Evolutionary conservation across 2,888 invertebrate genomes (phyloP), one percentile per base, ranked within the genome.

Genomic region (Tenthredo amoena): DNA sequence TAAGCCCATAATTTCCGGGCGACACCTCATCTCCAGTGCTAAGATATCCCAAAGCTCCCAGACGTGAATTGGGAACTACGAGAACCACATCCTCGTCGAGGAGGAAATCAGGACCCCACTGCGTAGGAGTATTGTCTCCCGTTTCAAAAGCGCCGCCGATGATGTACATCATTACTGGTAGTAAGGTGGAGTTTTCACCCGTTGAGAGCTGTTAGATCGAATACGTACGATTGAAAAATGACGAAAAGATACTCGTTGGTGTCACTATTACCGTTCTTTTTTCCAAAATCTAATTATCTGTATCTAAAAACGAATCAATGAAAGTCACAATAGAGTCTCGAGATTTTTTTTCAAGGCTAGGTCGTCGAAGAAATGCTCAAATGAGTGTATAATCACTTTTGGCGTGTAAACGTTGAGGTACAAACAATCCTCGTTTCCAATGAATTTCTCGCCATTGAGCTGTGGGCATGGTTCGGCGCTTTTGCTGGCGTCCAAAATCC

Each of bases 131-230:
- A 26, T 43, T 40, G 21, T 15, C 6, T 10, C 74, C 74, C 31
- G 0, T 1, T 9, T 43, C 0, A 21, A 7, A 74, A 0, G n/a
- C 4, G 37, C 74, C 74, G 1, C 74, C 74, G 26, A 21, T 21
- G 21, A 47, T 47, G 43, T 4, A 74, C 21, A 74, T n/a, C n/a
- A 74, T 74, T 26, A 74, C 74, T 26, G 74, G 74, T 18, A 74
- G 18, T 12, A 43, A 43, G 1, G 40, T 43, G 7, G 7, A 18
- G n/a, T 74, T n/a, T 12, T 9, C 26, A n/a, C 10, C 9, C 1
- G 34, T 10, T 7, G 21, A 21, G 15, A 74, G 40, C 74, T 74
- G 10, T 18, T 5, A 31, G 26, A 9, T 37, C 1, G 6, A 43
- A 43, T 37, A 37, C 5, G 37, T 37, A 37, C 37, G 37, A 37